These are phyloP conservation scores for Butorides virescens DNA, from an alignment of 2,113 vertebrate genomes.

Conservation along the genomic window DNA sequence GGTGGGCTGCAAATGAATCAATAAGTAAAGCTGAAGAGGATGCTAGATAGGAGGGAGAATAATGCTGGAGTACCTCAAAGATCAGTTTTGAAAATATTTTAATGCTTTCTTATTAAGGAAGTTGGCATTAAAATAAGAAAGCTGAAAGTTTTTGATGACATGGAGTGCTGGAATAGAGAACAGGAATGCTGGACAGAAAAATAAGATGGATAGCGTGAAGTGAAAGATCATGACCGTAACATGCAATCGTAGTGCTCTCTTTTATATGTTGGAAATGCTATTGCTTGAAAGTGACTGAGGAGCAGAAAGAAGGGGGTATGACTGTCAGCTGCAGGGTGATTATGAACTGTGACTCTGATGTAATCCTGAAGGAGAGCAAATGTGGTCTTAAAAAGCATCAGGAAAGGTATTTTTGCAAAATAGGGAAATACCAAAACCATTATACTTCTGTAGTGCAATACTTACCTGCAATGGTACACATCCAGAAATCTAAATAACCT, in stretches of 20 bases:
- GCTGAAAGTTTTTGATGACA: neutral
- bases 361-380: neutral
- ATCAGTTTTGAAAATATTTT: neutral
- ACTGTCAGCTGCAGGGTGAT: neutral
- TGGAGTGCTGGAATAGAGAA: neutral
- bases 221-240: neutral
- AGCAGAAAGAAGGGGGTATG: neutral
- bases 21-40: neutral
- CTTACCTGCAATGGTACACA: neutral
- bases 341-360: neutral
- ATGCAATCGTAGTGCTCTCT: neutral
- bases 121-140: neutral
- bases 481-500: neutral
- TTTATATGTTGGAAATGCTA: neutral
- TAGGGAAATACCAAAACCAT: neutral
- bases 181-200: neutral
- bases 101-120: neutral
- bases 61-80: neutral
- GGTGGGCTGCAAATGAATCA: neutral
- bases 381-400: neutral
- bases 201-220: neutral
- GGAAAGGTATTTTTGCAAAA: neutral
- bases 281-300: neutral
- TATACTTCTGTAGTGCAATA: neutral
- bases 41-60: neutral